These are phyloP conservation scores for Melinaea marsaeus DNA, from an alignment of 2,888 invertebrate genomes.

Conservation along the genomic window DNA sequence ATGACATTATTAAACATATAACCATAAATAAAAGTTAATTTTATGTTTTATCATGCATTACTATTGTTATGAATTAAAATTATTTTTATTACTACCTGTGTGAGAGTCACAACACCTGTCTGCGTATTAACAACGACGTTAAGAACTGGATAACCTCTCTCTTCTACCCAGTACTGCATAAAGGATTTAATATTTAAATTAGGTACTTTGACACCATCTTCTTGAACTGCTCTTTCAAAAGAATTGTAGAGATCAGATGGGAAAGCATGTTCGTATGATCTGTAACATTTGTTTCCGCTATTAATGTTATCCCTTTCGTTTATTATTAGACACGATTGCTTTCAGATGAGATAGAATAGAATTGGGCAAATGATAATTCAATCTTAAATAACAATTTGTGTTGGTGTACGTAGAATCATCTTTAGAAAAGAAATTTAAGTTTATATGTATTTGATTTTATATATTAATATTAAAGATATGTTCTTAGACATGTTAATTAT, in stretches of 20 bases:
- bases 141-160: constrained; percentile 79
- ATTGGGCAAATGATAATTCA: too few species aligned
- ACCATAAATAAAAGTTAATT: too few species aligned
- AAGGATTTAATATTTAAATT: constrained; percentile 43
- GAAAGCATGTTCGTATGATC: constrained; percentile 55
- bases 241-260: constrained; percentile 56
- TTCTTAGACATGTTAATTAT: too few species aligned
- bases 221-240: constrained; percentile 50
- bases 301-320: not conserved
- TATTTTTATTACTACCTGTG: constrained; percentile 47
- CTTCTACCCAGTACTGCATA: constrained; percentile 77
- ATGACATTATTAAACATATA: constrained; percentile 12
- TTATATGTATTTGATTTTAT: too few species aligned
- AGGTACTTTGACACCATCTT: constrained; percentile 39
- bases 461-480: too few species aligned
- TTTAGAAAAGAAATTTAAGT: too few species aligned
- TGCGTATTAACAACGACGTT: constrained; percentile 62
- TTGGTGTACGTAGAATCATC: too few species aligned
- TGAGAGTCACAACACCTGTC: constrained; percentile 48
- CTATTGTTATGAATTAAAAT: not conserved
- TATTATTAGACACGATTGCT: too few species aligned
- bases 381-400: too few species aligned
- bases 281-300: constrained; percentile 29
- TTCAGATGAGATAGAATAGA: too few species aligned
- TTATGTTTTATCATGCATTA: too few species aligned